Evolutionary conservation across 2,113 vertebrate genomes (phyloP).

Genomic region (Vulpes vulpes): DNA sequence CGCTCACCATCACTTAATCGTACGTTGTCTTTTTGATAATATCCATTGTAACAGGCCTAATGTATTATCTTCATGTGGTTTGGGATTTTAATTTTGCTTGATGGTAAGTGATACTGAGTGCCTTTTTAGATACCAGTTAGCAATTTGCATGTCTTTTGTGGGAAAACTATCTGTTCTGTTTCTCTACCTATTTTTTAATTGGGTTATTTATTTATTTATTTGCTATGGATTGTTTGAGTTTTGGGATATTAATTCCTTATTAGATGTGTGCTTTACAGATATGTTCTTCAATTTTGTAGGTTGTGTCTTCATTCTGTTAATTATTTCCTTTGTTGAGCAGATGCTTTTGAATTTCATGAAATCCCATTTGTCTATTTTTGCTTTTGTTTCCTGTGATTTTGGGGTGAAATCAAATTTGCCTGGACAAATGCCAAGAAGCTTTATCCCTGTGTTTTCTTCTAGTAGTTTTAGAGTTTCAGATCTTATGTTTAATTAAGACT

Average conservation of each 20-base stretch:
- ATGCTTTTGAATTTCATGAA: not conserved
- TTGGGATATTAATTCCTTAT: not conserved
- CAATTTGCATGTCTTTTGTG: not conserved
- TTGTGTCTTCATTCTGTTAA: not conserved
- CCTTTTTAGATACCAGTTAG: not conserved
- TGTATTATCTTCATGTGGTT: not conserved
- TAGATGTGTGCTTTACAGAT: not conserved
- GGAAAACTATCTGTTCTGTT: not conserved
- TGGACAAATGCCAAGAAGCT: not conserved
- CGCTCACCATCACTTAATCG: not conserved
- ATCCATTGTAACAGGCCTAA: not conserved
- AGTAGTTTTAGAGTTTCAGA: not conserved
- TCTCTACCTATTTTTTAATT: not conserved
- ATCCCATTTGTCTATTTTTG: not conserved
- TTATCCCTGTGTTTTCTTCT: not conserved
- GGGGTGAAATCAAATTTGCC: not conserved
- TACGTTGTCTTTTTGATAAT: not conserved
- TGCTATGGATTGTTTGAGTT: not conserved
- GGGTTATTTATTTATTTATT: not conserved
- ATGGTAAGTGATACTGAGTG: not conserved
- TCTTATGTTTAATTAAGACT: not conserved
- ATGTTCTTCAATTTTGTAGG: not conserved
- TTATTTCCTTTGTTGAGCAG: not conserved
- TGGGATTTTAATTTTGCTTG: not conserved
- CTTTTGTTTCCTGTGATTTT: not conserved